These are phyloP conservation scores for western clawed frog (Xenopus tropicalis) DNA, from an alignment of 2,113 vertebrate species.

Conservation along the genomic window DNA sequence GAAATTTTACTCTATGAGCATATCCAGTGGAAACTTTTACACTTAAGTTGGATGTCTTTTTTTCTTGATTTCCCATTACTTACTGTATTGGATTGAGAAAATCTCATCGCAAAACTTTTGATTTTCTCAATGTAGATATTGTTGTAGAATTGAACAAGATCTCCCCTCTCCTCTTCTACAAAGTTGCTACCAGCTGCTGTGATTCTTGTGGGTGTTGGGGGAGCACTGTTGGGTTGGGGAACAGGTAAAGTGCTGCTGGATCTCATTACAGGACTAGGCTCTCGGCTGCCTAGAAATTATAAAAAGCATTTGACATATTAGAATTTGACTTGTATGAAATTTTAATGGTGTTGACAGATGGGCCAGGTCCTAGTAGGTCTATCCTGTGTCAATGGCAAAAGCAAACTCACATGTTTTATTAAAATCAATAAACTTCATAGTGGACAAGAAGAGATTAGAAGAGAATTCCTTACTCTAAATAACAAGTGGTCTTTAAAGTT, in stretches of 20 bases:
- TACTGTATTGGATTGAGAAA: conserved; percentile 62
- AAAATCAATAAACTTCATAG: too few species aligned
- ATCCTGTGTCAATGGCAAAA: too few species aligned
- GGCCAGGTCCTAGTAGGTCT: too few species aligned
- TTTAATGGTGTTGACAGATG: neutral
- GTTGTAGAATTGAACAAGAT: conserved; percentile 91
- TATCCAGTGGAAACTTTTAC: too few species aligned
- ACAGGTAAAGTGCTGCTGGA: conserved; percentile 81
- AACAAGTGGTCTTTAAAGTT: too few species aligned
- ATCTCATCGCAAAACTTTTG: conserved; percentile 77
- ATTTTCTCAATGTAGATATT: conserved; percentile 79
- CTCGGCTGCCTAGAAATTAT: conserved; percentile 63
- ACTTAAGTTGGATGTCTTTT: too few species aligned
- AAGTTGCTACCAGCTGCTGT: conserved; percentile 53
- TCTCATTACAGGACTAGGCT: conserved; percentile 78
- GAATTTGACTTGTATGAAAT: neutral
- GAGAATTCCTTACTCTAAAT: too few species aligned
- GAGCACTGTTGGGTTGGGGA: conserved; percentile 75
- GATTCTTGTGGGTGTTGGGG: conserved; percentile 72
- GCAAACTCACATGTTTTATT: too few species aligned
- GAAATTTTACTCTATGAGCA: too few species aligned
- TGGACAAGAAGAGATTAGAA: too few species aligned
- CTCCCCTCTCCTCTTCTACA: conserved; percentile 78
- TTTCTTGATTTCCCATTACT: conserved; percentile 41
- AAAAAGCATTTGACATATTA: neutral